Evolutionary conservation across 2,797 vertebrate species (phyloP).

Genomic region (Melopsittacus undulatus): DNA sequence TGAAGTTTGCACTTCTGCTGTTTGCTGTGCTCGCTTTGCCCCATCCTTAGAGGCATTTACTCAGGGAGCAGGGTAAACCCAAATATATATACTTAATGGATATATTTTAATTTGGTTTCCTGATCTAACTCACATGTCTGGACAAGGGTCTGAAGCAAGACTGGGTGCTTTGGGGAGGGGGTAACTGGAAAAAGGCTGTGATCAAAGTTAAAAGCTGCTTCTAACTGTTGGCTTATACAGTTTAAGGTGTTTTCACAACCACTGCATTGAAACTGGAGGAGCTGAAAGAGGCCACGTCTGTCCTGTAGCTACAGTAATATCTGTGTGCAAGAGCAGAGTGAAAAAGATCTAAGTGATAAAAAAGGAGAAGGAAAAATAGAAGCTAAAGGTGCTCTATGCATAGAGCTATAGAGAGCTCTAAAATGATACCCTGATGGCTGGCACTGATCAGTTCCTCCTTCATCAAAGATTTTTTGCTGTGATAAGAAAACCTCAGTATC

Average conservation of each 20-base stretch:
- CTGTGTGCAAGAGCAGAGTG: neutral
- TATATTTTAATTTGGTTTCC: neutral
- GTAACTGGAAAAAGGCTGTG: neutral
- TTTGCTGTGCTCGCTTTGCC: neutral
- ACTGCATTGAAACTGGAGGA: neutral
- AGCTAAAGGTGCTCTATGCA: neutral
- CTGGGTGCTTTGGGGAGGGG: neutral
- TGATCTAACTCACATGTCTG: accelerated
- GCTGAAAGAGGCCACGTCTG: neutral
- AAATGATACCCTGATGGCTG: neutral
- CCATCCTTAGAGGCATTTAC: neutral
- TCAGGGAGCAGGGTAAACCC: neutral
- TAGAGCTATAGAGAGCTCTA: neutral
- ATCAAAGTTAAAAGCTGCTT: neutral
- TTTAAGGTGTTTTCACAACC: neutral
- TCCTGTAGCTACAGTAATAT: neutral
- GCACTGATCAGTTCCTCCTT: neutral
- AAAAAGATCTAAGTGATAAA: neutral
- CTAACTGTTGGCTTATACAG: neutral
- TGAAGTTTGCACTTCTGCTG: neutral
- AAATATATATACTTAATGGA: neutral
- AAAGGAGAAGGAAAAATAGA: neutral
- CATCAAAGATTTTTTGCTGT: neutral
- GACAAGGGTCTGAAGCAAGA: neutral
- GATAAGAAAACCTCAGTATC: neutral